Base-by-base conservation (phyloP, 2,113 vertebrate species). In the Emydura subglobosa region DNA sequence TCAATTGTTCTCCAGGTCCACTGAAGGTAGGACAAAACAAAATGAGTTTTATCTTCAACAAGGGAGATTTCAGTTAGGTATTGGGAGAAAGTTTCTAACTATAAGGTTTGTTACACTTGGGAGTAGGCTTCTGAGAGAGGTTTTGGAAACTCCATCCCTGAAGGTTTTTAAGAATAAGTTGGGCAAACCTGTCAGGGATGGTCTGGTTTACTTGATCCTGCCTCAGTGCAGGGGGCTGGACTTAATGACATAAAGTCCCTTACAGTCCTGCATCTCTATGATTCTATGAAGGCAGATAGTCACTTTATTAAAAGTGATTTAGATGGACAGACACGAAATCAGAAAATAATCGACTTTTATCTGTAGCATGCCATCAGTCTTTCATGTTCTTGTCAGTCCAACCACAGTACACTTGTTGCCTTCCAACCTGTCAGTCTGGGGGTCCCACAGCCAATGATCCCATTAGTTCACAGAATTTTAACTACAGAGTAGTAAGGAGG, bases 361-460 rank as follows among this genome's bases (percentile, higher is more conserved):
- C 76, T 39, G 51, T 2, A 72, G 49, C 4, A 3, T 2, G 3
- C 0, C 0, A 17, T 0, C 11, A 72, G n/a, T 1, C 59, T 79
- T 47, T 91, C 2, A 0, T 27, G 49, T 21, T 80, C 24, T 59
- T 4, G 39, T 59, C 55, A 29, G 55, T 85, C 50, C 87, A 1
- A 34, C 7, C 42, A 7, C 7, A 1, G 0, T 3, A 61, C 9
- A 2, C 49, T 85, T 90, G 39, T 13, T 85, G 10, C 42, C 42
- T 7, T 31, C 88, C 27, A 42, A 13, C 82, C 65, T 42, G 2
- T 76, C 49, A 51, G 59, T 61, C 29, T 31, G 59, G 29, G 29
- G 24, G 39, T 57, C 57, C 10, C 42, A 49, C 47, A 53, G 27
- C 7, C 14, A 87, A 76, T n/a, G 31, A 47, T 3, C 83, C 85